Percentiles rank a stretch among this genome's conserved stretches.
phyloP scores from a whole-genome alignment of 2,888 invertebrate species.

The Metellina segmentata region DNA sequence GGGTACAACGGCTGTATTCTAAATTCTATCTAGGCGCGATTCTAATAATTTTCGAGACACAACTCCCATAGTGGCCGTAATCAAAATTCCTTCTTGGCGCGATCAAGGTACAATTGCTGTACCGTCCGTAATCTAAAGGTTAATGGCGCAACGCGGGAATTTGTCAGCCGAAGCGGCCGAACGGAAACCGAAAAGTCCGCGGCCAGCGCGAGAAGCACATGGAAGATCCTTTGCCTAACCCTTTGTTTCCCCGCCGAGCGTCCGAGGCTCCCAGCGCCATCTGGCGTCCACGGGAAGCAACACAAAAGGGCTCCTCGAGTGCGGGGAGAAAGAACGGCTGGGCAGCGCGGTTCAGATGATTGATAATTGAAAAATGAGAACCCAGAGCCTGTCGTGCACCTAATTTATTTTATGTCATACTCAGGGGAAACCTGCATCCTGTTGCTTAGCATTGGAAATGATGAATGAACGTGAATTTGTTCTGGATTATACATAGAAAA shows the following conservation, averaged over 20 bases:
- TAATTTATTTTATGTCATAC: constrained; percentile 77
- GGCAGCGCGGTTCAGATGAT: constrained; percentile 68
- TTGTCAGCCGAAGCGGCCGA: neutral
- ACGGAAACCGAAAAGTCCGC: neutral
- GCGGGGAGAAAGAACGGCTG: constrained; percentile 62
- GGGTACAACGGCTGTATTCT: no score
- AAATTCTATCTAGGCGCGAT: no score
- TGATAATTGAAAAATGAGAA: constrained; percentile 77
- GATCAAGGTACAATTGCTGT: no score
- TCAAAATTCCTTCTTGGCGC: no score
- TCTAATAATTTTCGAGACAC: no score
- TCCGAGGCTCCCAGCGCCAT: constrained; percentile 51
- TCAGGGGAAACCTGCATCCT: constrained; percentile 77
- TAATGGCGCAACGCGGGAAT: neutral
- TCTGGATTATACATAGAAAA: constrained; percentile 76
- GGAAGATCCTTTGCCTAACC: constrained; percentile 2
- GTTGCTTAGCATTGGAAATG: constrained; percentile 75
- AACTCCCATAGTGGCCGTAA: no score
- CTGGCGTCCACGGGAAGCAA: constrained; percentile 13
- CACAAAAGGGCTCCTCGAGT: neutral
- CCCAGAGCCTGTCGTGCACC: constrained; percentile 77
- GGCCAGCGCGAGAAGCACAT: neutral
- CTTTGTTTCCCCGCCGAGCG: constrained; percentile 10
- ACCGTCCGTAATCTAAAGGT: no score
- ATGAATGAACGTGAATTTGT: constrained; percentile 77